Base-by-base conservation (phyloP, 2,113 vertebrate genomes). In the Neopipo cinnamomea region DNA sequence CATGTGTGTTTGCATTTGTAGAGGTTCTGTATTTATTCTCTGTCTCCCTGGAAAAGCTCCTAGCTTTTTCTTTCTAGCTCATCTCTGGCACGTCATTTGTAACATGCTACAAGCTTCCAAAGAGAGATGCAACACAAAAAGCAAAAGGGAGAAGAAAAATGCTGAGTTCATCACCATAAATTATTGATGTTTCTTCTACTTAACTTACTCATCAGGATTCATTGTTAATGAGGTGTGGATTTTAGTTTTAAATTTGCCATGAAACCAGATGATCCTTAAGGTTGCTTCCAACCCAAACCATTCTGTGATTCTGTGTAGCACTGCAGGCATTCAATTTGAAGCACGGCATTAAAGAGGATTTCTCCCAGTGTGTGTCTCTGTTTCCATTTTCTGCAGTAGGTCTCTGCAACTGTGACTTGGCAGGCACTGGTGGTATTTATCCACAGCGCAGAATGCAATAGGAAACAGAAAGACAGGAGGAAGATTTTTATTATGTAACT, bases 141-240 rank as follows among this genome's bases (percentile, higher is more conserved):
- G 77, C 86, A 83, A 91, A 91, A 92, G 24, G 41, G 46, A 93
- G 85, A 70, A 55, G 56, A n/a, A 91, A 97, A 97, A 95, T 77
- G 94, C 94, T 83, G 96, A 95, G 95, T 91, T 96, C 95, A 94
- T 97, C 94, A 95, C 86, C 93, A 96, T 97, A 97, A 96, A 97
- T 97, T 96, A 97, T 96, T 96, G 92, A 97, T 89, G 65, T 67
- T 96, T 79, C 62, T 91, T 95, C 94, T 89, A 89, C 88, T 96
- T 96, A 94, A 97, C 83, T 96, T 96, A 97, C 83, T 95, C 94
- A 94, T 97, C 96, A 95, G 88, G 76, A 97, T 96, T 95, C 96
- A 95, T 89, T 96, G 88, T 96, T 97, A 97, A 96, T 95, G 94
- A 97, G 91, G 91, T 97, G 95, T 94, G 81, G 93, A 86, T 95